A percentile compares a stretch with the other conserved stretches of the same genome.
Evolutionary conservation across 2,888 invertebrate species (phyloP).

Genomic region (Orchesellides sinensis): DNA sequence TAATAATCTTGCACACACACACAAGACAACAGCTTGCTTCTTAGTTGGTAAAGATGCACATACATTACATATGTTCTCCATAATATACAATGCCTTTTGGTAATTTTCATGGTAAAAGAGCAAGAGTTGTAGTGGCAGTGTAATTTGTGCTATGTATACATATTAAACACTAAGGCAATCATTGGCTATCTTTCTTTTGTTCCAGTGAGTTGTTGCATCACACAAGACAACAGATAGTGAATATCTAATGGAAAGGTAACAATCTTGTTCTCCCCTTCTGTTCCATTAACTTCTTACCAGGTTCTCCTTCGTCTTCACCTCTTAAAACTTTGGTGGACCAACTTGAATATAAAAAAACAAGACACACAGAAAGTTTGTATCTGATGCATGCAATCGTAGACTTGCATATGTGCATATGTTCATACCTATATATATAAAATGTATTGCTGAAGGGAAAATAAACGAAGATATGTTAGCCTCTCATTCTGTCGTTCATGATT

Average conservation of each 20-base stretch:
- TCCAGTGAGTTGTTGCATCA: slow-evolving; percentile 57
- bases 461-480: slow-evolving; percentile 35
- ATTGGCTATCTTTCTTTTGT: slow-evolving; percentile 59
- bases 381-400: background rate
- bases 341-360: background rate
- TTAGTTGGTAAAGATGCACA: no score
- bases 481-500: slow-evolving; percentile 64
- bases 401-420: background rate
- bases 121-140: no score
- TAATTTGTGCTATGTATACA: no score
- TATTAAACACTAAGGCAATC: no score
- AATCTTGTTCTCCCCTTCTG: slow-evolving; percentile 44
- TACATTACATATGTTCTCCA: no score
- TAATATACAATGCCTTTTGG: no score
- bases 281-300: slow-evolving; percentile 36
- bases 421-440: no score
- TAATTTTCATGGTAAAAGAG: slow-evolving; percentile 30
- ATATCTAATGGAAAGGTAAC: slow-evolving; percentile 7
- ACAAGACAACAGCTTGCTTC: background rate
- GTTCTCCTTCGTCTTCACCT: background rate
- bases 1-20: background rate
- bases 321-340: background rate
- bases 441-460: background rate
- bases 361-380: background rate
- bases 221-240: slow-evolving; percentile 31